Evolutionary conservation across 2,797 vertebrate genomes (phyloP).

Genomic region (Peromyscus aztecus): DNA sequence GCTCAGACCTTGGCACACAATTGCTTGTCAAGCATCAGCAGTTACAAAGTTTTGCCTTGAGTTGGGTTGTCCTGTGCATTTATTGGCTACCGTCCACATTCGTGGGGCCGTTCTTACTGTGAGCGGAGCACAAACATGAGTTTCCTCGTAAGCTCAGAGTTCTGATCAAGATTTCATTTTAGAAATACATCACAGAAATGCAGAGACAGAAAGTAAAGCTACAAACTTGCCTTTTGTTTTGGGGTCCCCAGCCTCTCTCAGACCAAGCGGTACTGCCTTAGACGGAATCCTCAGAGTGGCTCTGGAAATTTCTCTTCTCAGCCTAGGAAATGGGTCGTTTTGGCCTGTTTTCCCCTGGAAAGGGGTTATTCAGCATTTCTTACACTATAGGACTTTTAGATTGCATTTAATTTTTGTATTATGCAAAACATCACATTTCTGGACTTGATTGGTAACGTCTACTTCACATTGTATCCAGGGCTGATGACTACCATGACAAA

Average conservation of each 20-base stretch:
- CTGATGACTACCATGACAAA: background rate
- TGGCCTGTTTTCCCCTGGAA: background rate
- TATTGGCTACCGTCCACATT: background rate
- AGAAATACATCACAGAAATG: conserved; percentile 29
- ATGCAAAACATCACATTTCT: background rate
- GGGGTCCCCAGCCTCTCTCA: background rate
- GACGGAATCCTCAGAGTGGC: background rate
- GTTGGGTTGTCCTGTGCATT: background rate
- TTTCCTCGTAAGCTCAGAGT: conserved; percentile 21
- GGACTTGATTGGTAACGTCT: background rate
- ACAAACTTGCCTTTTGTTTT: background rate
- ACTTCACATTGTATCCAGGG: background rate
- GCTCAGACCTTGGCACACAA: background rate
- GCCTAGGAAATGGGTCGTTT: conserved; percentile 10
- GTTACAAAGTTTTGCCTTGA: background rate
- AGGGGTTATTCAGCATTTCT: background rate
- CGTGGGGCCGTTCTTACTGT: background rate
- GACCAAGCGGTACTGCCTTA: background rate
- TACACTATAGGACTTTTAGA: background rate
- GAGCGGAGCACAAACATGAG: background rate
- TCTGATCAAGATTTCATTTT: conserved; percentile 47
- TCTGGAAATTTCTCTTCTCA: background rate
- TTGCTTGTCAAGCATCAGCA: background rate
- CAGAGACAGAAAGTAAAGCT: background rate
- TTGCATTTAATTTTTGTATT: conserved; percentile 36